Evolutionary conservation across 2,888 invertebrate genomes (phyloP).

Genomic region (Leptopilina syphax): DNA sequence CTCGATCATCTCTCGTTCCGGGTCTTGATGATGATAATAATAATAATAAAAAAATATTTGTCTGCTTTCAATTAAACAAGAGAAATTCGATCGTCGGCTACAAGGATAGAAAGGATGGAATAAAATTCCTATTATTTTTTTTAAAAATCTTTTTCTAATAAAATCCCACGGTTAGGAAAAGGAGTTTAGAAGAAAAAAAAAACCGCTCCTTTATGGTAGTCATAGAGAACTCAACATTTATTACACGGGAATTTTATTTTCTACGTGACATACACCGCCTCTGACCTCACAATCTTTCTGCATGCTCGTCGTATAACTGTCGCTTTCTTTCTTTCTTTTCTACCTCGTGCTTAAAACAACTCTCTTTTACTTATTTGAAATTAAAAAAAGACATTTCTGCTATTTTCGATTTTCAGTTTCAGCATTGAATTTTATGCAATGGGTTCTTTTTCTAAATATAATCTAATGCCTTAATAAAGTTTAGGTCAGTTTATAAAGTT

Average conservation of each 20-base stretch:
- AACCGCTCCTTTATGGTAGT: not conserved
- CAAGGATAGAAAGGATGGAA: too few species aligned
- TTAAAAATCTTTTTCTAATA: too few species aligned
- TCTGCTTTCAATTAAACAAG: too few species aligned
- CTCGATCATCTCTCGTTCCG: slow-evolving; percentile 38
- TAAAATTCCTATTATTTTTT: too few species aligned
- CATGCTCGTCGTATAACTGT: slow-evolving; percentile 39
- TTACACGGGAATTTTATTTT: slow-evolving; percentile 26
- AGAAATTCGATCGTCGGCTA: too few species aligned
- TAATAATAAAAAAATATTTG: too few species aligned
- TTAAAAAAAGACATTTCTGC: not conserved
- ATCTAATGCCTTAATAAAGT: too few species aligned
- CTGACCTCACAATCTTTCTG: slow-evolving; percentile 40
- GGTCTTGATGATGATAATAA: not conserved
- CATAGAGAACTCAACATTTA: slow-evolving; percentile 17
- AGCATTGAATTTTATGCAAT: too few species aligned
- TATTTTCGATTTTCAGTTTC: too few species aligned
- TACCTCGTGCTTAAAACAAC: slow-evolving; percentile 16
- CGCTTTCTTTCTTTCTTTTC: slow-evolving; percentile 17
- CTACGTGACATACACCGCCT: slow-evolving; percentile 28
- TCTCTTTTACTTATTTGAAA: not conserved
- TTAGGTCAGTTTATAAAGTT: too few species aligned
- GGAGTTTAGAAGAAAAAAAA: slow-evolving; percentile 35
- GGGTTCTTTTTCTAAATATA: too few species aligned
- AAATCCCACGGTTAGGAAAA: too few species aligned